Conservation (phyloP, 2,113 vertebrate species). For the Pseudonaja textilis region DNA sequence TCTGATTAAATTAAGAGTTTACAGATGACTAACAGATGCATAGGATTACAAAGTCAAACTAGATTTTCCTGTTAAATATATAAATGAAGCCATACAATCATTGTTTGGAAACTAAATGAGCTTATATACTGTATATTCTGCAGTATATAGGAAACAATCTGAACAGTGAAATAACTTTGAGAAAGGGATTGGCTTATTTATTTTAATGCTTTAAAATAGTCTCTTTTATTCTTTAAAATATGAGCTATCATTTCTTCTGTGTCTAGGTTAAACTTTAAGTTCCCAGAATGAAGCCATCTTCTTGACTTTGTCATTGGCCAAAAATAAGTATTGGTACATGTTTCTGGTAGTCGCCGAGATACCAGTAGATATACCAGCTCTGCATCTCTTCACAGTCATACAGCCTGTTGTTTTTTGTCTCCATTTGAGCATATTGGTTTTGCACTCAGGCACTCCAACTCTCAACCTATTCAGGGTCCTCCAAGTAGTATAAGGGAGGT, state of each 20-base stretch:
- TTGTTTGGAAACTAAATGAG: not conserved
- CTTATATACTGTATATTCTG: constrained; percentile 17
- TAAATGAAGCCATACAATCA: not conserved
- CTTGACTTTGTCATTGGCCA: too few species aligned
- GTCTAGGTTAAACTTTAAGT: too few species aligned
- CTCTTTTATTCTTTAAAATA: not conserved
- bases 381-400: too few species aligned
- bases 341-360: too few species aligned
- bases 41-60: not conserved
- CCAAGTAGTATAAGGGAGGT: too few species aligned
- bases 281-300: too few species aligned
- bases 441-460: too few species aligned
- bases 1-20: not conserved
- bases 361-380: too few species aligned
- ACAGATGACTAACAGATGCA: not conserved
- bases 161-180: constrained; percentile 1
- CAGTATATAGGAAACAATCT: constrained; percentile 1
- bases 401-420: too few species aligned
- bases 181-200: not conserved
- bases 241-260: not conserved
- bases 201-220: not conserved
- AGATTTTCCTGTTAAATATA: constrained; percentile 7
- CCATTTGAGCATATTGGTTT: too few species aligned
- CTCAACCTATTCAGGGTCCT: too few species aligned
- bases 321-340: too few species aligned